These are phyloP conservation scores for Mesoligia furuncula DNA, from an alignment of 2,888 invertebrate genomes.

Conservation along the genomic window DNA sequence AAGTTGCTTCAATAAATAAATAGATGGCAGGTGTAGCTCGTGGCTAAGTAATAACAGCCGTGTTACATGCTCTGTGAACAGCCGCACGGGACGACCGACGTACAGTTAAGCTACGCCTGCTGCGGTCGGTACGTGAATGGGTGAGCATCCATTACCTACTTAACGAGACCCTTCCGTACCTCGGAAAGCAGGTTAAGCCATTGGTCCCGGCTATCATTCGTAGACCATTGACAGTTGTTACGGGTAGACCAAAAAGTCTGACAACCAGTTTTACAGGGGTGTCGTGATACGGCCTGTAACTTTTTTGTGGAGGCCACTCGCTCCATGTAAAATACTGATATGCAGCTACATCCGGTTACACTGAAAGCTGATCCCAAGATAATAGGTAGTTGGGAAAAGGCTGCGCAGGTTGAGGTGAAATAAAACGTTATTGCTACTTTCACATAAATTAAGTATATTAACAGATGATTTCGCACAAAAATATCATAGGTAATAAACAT, in stretches of 20 bases:
- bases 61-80: no score
- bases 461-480: constrained; percentile 39
- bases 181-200: no score
- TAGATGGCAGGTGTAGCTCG: background rate
- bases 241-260: no score
- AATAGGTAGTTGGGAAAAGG: background rate
- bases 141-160: no score
- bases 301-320: background rate
- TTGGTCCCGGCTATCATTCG: no score
- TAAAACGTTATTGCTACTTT: constrained; percentile 30
- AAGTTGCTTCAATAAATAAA: background rate
- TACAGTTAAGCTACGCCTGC: no score
- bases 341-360: background rate
- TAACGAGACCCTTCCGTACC: no score
- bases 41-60: no score
- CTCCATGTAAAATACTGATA: background rate
- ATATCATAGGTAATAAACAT: constrained; percentile 25
- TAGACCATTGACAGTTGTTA: no score
- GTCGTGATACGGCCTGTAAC: background rate
- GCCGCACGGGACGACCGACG: no score
- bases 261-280: background rate
- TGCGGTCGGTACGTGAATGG: no score
- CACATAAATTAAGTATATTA: constrained; percentile 14
- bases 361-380: background rate
- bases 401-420: background rate